Base-by-base conservation (phyloP, 2,888 invertebrate genomes). In the Aproaerema taeniolella region DNA sequence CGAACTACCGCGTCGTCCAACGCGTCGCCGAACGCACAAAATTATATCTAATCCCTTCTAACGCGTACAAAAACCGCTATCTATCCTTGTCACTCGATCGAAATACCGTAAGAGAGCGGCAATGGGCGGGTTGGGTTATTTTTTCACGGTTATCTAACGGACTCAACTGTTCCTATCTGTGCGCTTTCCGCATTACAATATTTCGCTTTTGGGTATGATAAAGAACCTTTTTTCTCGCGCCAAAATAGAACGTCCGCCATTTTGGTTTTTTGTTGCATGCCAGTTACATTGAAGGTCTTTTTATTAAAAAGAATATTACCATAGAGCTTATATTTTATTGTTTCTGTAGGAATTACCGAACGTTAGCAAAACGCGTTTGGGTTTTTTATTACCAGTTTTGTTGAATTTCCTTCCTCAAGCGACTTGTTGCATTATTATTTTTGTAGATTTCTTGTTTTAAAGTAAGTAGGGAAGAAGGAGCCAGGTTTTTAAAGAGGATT, bases 121-220 rank as follows among this genome's bases (percentile, higher is more conserved):
- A 41, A 46, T 77, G 77, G 81, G 82, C 76, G 82, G 69, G 33
- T 9, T 69, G 55, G 63, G 53, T 51, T 65, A 69, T 79, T 83
- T 85, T 83, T 83, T 81, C 75, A 74, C 77, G 70, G 81, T 71
- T 79, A 83, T 74, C 75, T 83, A 82, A 79, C 83, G 81, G 82
- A 62, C 63, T 55, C 60, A 71, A 70, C 71, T 61, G 67, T 64
- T 60, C 34, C 24, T 30, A 30, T 30, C 39, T 16, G 14, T 57
- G 61, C 57, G 55, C 55, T 71, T 67, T 61, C 66, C 64, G 69
- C 58, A 58, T 69, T 63, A 64, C 67, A 61, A 60, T 63, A 65
- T 67, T n/a, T 68, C 63, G 66, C 66, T 71, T 73, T 72, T 57
- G 72, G 68, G 46, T 61, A 63, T 60, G 55, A 53, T 51, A 50